Base-by-base conservation (phyloP, 2,797 vertebrate genomes). In the Meriones psammophilus region DNA sequence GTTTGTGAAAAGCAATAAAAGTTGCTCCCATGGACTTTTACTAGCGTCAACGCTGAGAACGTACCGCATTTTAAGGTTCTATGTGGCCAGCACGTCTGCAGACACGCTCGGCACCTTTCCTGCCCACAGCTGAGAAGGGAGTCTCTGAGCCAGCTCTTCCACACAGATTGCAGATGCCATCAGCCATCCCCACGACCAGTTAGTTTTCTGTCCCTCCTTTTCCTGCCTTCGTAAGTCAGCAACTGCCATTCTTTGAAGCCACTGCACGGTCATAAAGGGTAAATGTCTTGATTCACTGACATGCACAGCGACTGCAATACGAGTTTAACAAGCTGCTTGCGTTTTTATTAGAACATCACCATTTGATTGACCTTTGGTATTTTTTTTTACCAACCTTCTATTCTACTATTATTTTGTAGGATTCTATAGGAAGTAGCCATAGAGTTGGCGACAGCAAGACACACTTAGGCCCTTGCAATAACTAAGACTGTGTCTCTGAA, bases 1-100 rank as follows among this genome's bases (percentile, higher is more conserved):
- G 36, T 95, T 74, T 85, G 42, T 93, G n/a, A 84, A 92, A 88
- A 58, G 81, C 77, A 90, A n/a, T 54, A 46, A 8, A 60, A 78
- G 64, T n/a, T 62, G 50, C 26, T 76, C 62, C 91, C 28, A 0
- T 56, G 85, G 76, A 76, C 68, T 73, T 91, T 50, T 66, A 76
- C 30, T 66, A 71, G 18, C 1, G 8, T 58, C 28, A 88, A 60
- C 42, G 17, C n/a, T 17, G 42, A 42, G 77, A 64, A 66, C 50
- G 15, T 33, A 50, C 62, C 3, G 56, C 20, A 36, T 95, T 83
- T 95, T 36, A 58, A 71, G 71, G 54, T 24, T 83, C 2, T 60
- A 14, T 8, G 46, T 7, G 33, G 13, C 56, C 62, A 30, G 46
- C 3, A 18, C 4, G 10, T 36, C 66, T 26, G 12, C 39, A 71